phyloP scores from a whole-genome alignment of 1,140 invertebrate genomes.

The Drosophila varians region DNA sequence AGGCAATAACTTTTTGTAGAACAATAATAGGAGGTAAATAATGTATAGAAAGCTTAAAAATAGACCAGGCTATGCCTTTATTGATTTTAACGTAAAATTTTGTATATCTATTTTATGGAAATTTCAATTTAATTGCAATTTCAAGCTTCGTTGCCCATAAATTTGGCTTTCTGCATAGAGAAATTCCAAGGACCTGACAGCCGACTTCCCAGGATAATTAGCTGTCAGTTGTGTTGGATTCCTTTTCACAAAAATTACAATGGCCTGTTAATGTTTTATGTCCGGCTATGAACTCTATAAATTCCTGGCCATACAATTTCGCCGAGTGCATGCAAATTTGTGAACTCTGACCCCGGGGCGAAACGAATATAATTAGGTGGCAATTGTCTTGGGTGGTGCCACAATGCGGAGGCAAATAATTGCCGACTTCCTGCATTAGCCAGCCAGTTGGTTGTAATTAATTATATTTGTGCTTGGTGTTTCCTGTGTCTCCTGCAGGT shows the following conservation, averaged over 20 bases:
- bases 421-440: conserved; percentile 37
- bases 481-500: conserved; percentile 85
- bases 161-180: neutral
- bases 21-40: neutral
- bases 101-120: neutral
- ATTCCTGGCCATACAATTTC: neutral
- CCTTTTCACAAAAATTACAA: neutral
- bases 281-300: neutral
- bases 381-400: conserved; percentile 4
- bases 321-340: neutral
- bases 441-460: conserved; percentile 24
- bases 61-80: neutral
- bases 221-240: neutral
- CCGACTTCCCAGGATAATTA: neutral
- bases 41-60: neutral
- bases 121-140: neutral
- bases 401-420: conserved; percentile 18
- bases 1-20: neutral
- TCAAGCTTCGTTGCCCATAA: neutral
- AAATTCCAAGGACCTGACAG: neutral
- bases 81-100: neutral
- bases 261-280: neutral
- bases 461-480: conserved; percentile 26
- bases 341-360: neutral
- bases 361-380: conserved; percentile 42